A percentile compares a stretch with the other conserved stretches of the same genome.
Conservation (phyloP, 2,888 invertebrate genomes). For the Lysandra bellargus region DNA sequence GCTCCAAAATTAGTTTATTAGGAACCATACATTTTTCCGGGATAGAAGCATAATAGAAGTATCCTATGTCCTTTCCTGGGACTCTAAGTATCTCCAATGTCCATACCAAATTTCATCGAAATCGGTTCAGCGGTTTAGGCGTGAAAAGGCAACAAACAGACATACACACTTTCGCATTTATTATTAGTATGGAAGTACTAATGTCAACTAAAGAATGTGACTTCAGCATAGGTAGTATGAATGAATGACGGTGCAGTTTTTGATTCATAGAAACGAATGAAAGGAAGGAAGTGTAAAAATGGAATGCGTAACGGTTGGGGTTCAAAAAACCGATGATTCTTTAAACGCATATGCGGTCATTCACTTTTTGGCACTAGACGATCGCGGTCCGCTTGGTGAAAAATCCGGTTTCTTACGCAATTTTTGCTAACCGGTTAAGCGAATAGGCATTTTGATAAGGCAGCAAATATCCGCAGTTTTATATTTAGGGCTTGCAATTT, state of each 20-base stretch:
- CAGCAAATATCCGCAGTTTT: not conserved
- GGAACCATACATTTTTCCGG: no score
- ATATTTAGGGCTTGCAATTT: not conserved
- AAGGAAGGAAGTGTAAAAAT: not conserved
- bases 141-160: no score
- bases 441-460: not conserved
- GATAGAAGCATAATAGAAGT: no score
- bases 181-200: no score
- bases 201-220: not conserved
- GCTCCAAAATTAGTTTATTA: no score
- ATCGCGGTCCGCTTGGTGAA: not conserved
- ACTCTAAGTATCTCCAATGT: no score
- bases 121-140: no score
- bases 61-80: no score
- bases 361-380: conserved; percentile 17
- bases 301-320: not conserved
- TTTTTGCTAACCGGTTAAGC: not conserved
- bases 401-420: conserved; percentile 19
- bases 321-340: not conserved
- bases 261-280: not conserved
- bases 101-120: no score
- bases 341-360: not conserved
- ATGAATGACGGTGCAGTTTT: not conserved
- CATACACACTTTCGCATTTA: no score
- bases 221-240: not conserved